Conservation (phyloP, 2,113 vertebrate species). For the Neopipo cinnamomea region DNA sequence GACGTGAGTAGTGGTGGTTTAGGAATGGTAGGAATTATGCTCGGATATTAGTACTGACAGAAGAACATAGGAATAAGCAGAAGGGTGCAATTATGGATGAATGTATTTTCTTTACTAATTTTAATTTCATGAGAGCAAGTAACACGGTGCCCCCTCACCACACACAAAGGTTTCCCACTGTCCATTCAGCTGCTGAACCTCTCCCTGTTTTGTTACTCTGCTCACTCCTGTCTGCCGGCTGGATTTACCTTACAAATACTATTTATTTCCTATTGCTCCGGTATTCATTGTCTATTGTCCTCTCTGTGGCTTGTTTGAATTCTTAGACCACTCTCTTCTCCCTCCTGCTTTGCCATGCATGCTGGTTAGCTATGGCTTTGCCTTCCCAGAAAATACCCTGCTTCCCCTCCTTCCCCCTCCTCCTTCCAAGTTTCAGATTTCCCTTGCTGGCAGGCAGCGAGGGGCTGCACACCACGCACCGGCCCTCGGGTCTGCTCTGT, state of each 20-base stretch:
- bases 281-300: background rate
- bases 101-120: constrained; percentile 14
- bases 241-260: constrained; percentile 7
- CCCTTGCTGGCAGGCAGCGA: constrained; percentile 25
- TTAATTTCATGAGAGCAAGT: constrained; percentile 21
- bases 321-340: background rate
- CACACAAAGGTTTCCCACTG: constrained; percentile 17
- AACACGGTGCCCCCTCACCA: background rate
- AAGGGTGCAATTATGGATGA: background rate
- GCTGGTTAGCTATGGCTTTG: constrained; percentile 10
- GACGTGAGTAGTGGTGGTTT: background rate
- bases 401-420: constrained; percentile 51
- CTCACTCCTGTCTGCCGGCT: background rate
- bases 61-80: background rate
- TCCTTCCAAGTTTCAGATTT: constrained; percentile 44
- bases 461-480: constrained; percentile 25
- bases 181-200: background rate
- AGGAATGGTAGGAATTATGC: background rate
- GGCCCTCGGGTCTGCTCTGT: background rate
- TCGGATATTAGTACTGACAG: background rate
- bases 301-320: background rate
- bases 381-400: constrained; percentile 37
- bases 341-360: constrained; percentile 32
- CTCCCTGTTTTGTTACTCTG: background rate
- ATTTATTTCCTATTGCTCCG: background rate